Conservation (phyloP, 2,113 vertebrate genomes). For the Nettapus auritus region DNA sequence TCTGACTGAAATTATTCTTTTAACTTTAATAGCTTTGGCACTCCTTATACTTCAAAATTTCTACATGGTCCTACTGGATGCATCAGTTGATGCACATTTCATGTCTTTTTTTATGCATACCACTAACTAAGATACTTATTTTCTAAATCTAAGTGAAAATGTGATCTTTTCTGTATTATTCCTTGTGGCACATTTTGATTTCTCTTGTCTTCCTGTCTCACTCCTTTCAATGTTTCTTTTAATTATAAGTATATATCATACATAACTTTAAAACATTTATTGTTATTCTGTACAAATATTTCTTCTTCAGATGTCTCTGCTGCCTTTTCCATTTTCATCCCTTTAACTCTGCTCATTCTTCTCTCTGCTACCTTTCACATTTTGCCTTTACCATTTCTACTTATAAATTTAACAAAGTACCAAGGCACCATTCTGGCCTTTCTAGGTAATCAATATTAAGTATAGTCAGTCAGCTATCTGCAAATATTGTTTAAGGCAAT, state of each 20-base stretch:
- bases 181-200: background rate
- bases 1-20: background rate
- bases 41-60: background rate
- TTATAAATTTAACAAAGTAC: conserved; percentile 64
- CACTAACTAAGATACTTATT: background rate
- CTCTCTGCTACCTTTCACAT: background rate
- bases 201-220: background rate
- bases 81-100: background rate
- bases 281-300: background rate
- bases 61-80: background rate
- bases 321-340: background rate
- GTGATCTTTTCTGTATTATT: conserved; percentile 13
- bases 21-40: background rate
- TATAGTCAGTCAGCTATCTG: conserved; percentile 58
- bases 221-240: background rate
- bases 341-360: conserved; percentile 19
- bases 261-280: background rate
- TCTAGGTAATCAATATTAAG: conserved; percentile 67
- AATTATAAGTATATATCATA: conserved; percentile 1
- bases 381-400: conserved; percentile 56
- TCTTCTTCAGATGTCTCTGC: background rate
- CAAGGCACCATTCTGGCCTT: conserved; percentile 49
- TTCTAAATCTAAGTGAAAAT: conserved; percentile 8
- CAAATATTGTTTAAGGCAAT: conserved; percentile 68
- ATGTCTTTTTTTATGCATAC: background rate